A percentile compares a stretch with the other conserved stretches of the same genome.
These are phyloP conservation scores for Ptychobarbus kaznakovi DNA, from an alignment of 2,797 vertebrate genomes.

Conservation along the genomic window DNA sequence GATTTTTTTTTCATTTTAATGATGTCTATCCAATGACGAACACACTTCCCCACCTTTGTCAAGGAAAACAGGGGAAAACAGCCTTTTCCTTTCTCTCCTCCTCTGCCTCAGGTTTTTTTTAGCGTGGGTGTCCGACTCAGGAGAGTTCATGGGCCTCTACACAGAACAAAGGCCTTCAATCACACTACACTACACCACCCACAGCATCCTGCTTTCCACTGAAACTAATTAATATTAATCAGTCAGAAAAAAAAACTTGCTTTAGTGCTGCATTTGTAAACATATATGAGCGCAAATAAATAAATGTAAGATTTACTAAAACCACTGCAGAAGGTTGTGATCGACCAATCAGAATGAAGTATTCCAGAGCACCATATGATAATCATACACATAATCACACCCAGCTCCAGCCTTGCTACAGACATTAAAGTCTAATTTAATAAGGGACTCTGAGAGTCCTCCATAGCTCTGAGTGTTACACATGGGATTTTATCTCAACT, in stretches of 20 bases:
- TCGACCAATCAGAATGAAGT: not conserved
- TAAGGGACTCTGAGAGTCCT: not conserved
- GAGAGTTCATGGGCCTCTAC: conserved; percentile 76
- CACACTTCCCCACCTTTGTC: conserved; percentile 25
- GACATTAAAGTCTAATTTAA: conserved; percentile 15
- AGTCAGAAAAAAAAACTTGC: conserved; percentile 33
- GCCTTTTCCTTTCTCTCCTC: not conserved
- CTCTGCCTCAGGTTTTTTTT: conserved; percentile 35
- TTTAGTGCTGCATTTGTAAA: not conserved
- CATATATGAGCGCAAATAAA: not conserved
- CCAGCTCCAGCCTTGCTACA: not conserved
- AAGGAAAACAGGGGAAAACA: conserved; percentile 31
- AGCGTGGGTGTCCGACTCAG: conserved; percentile 73
- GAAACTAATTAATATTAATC: conserved; percentile 78
- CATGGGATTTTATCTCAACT: conserved; percentile 10
- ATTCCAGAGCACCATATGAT: not conserved
- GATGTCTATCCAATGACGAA: conserved; percentile 37
- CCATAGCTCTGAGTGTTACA: not conserved
- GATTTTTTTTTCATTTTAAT: not conserved
- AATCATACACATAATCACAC: not conserved
- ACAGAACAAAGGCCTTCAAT: conserved; percentile 72
- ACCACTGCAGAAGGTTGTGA: not conserved
- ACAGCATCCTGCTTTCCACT: conserved; percentile 10
- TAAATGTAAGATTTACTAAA: not conserved
- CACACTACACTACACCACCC: conserved; percentile 57